Evolutionary conservation across 1,140 invertebrate genomes (phyloP).

Genomic region (Drosophila mayri): DNA sequence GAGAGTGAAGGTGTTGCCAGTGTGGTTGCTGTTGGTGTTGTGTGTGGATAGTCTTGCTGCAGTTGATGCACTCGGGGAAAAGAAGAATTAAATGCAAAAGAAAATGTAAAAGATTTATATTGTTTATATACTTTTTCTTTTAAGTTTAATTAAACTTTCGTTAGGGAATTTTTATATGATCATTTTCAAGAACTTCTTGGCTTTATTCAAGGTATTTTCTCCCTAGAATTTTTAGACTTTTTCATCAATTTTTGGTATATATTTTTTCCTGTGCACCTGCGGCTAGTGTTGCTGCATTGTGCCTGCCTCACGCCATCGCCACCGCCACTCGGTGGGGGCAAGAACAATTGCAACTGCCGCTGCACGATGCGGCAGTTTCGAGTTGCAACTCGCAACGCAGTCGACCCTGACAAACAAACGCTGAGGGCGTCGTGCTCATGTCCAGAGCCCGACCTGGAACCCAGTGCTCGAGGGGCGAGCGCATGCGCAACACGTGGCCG

Average conservation of each 20-base stretch:
- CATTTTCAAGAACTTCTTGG: neutral
- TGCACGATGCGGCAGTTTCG: slow-evolving; percentile 71
- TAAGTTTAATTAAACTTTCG: too few relatives aligned
- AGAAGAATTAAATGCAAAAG: too few relatives aligned
- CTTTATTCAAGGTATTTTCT: neutral
- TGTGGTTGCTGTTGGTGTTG: slow-evolving; percentile 40
- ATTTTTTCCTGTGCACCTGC: neutral
- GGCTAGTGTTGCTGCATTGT: slow-evolving; percentile 30
- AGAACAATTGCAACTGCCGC: slow-evolving; percentile 72
- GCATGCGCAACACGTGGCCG: slow-evolving; percentile 82
- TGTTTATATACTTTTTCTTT: neutral
- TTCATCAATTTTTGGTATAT: neutral
- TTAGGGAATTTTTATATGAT: neutral
- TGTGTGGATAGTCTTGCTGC: slow-evolving; percentile 20
- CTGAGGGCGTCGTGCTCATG: slow-evolving; percentile 73
- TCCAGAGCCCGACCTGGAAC: slow-evolving; percentile 56
- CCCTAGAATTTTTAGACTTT: neutral
- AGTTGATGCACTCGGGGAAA: slow-evolving; percentile 1
- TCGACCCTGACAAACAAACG: slow-evolving; percentile 82
- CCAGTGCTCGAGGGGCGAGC: slow-evolving; percentile 41
- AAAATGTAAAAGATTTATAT: neutral
- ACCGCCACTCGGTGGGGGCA: slow-evolving; percentile 46
- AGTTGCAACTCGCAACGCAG: slow-evolving; percentile 63
- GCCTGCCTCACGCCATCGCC: slow-evolving; percentile 57
- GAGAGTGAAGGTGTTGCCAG: slow-evolving; percentile 76